A percentile compares a stretch with the other conserved stretches of the same genome.
Conservation (phyloP, 2,113 vertebrate genomes). For the Rhinoderma darwinii region DNA sequence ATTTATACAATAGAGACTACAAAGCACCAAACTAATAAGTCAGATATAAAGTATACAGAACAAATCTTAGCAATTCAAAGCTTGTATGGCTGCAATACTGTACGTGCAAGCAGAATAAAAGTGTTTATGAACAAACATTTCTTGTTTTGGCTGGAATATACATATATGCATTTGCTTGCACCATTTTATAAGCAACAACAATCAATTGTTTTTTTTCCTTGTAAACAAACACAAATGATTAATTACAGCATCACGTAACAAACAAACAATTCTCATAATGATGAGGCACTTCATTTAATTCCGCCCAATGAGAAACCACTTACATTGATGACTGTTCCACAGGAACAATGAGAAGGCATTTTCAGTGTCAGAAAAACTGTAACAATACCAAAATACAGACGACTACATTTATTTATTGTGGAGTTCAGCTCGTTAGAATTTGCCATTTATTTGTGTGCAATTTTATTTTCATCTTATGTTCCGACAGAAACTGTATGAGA, state of each 20-base stretch:
- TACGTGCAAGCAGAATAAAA: background rate
- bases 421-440: background rate
- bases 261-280: constrained; percentile 42
- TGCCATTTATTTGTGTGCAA: constrained; percentile 7
- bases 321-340: constrained; percentile 26
- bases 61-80: no score
- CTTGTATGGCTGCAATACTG: background rate
- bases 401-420: constrained; percentile 26
- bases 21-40: background rate
- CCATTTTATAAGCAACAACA: constrained; percentile 7
- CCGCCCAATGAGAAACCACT: constrained; percentile 32
- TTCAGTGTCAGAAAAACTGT: constrained; percentile 1
- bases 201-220: background rate
- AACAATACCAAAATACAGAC: background rate
- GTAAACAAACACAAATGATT: constrained; percentile 35
- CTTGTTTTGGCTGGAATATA: background rate
- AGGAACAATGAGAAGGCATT: constrained; percentile 20
- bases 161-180: background rate
- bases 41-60: no score
- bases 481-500: constrained; percentile 2
- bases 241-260: constrained; percentile 36
- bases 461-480: constrained; percentile 22
- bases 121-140: background rate
- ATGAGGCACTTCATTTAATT: constrained; percentile 42
- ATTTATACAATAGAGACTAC: background rate